phyloP scores from a whole-genome alignment of 2,888 invertebrate species.

The Plutella xylostella region DNA sequence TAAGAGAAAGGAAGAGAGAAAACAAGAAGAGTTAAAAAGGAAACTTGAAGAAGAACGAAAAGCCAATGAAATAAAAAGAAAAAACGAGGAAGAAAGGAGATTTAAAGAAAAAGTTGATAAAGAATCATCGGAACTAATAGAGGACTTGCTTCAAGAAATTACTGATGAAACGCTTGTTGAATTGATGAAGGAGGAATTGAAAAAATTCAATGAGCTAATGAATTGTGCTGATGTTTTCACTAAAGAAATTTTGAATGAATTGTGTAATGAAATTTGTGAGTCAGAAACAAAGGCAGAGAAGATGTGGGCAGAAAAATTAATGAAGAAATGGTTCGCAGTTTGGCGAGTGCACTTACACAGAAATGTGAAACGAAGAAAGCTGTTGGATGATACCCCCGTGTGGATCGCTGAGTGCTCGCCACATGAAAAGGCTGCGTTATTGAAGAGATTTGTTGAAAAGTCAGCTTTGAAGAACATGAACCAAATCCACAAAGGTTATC shows the following conservation, averaged over 20 bases:
- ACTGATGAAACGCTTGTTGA: constrained; percentile 31
- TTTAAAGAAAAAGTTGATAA: constrained; percentile 44
- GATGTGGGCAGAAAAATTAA: constrained; percentile 38
- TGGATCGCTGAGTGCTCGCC: constrained; percentile 50
- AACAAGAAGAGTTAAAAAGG: constrained; percentile 23
- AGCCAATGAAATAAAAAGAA: constrained; percentile 38
- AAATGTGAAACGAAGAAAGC: constrained; percentile 41
- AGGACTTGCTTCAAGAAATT: constrained; percentile 41
- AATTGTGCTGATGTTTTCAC: constrained; percentile 31
- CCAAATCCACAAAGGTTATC: constrained; percentile 48
- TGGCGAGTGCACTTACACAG: constrained; percentile 45
- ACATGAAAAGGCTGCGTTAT: constrained; percentile 37
- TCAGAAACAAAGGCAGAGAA: constrained; percentile 49
- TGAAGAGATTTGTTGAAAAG: constrained; percentile 39
- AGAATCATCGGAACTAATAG: constrained; percentile 39
- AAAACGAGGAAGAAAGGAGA: constrained; percentile 40
- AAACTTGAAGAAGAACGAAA: constrained; percentile 41
- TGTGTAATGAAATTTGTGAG: constrained; percentile 40
- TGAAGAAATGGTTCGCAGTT: constrained; percentile 46
- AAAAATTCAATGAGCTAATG: constrained; percentile 33
- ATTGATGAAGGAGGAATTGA: constrained; percentile 39
- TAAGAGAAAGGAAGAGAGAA: constrained; percentile 15
- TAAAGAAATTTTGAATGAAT: constrained; percentile 37
- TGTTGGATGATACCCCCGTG: constrained; percentile 54
- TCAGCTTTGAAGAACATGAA: constrained; percentile 48